Evolutionary conservation across 2,888 invertebrate species (phyloP).

Genomic region (Patella depressa): DNA sequence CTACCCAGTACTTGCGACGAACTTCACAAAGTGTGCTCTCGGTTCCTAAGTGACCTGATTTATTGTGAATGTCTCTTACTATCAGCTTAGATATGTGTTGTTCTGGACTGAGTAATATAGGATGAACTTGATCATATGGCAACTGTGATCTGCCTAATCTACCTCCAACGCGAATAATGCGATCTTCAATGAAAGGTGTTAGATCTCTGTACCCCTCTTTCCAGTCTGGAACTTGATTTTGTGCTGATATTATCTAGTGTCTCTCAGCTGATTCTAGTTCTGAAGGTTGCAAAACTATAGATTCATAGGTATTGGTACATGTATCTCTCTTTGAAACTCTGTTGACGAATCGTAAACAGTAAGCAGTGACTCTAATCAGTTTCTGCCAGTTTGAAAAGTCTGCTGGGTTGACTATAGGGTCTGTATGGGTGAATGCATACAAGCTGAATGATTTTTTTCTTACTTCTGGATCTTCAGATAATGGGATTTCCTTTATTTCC

Average conservation of each 20-base stretch:
- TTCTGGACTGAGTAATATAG: no score
- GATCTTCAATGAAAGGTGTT: neutral
- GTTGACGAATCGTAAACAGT: constrained; percentile 15
- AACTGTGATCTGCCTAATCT: no score
- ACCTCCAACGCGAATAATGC: no score
- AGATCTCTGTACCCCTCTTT: constrained; percentile 3
- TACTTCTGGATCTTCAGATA: neutral
- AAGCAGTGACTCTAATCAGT: constrained; percentile 21
- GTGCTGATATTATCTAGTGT: constrained; percentile 13
- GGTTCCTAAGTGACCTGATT: no score
- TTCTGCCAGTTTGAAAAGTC: constrained; percentile 12
- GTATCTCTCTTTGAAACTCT: neutral
- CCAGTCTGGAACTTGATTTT: constrained; percentile 17
- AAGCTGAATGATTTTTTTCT: neutral
- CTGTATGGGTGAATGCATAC: neutral
- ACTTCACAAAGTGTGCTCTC: no score
- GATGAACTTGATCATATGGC: no score
- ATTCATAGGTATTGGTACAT: neutral
- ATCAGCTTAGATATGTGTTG: no score
- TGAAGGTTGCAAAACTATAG: neutral
- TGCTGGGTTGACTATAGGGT: constrained; percentile 7
- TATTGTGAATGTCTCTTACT: no score
- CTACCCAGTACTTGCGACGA: no score
- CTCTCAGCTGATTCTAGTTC: constrained; percentile 12
- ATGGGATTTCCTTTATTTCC: neutral